phyloP scores from a whole-genome alignment of 2,888 invertebrate species.

The Megalurothrips usitatus region DNA sequence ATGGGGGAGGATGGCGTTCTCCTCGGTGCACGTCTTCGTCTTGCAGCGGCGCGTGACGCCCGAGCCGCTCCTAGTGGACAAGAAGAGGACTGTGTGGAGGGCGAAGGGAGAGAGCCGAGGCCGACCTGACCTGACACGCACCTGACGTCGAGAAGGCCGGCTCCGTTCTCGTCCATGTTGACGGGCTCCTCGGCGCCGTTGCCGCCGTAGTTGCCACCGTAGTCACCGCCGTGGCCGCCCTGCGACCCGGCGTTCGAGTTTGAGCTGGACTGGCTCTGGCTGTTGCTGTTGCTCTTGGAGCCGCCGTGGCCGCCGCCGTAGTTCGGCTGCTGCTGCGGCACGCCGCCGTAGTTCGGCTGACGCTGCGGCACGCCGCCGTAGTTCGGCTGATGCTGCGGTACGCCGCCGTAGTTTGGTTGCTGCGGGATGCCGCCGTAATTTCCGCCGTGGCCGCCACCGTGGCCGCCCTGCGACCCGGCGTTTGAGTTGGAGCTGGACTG shows the following conservation, averaged over 20 bases:
- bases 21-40: slow-evolving; percentile 2
- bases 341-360: background rate
- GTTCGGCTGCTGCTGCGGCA: background rate
- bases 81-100: background rate
- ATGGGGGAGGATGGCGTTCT: background rate
- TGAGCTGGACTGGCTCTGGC: background rate
- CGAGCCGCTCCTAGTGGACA: background rate
- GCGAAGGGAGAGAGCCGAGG: no score
- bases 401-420: background rate
- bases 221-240: background rate
- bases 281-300: background rate
- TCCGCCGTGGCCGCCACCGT: background rate
- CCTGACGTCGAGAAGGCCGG: background rate
- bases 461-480: background rate
- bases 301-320: background rate
- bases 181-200: background rate
- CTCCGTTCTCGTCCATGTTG: background rate
- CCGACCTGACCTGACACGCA: background rate
- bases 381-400: background rate
- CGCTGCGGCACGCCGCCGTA: background rate
- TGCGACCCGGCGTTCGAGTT: background rate
- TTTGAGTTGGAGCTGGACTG: background rate
- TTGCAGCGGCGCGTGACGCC: background rate
- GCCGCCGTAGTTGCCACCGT: background rate
- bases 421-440: background rate